Evolutionary conservation across 2,113 vertebrate genomes (phyloP).

Genomic region (Noturus placidus): DNA sequence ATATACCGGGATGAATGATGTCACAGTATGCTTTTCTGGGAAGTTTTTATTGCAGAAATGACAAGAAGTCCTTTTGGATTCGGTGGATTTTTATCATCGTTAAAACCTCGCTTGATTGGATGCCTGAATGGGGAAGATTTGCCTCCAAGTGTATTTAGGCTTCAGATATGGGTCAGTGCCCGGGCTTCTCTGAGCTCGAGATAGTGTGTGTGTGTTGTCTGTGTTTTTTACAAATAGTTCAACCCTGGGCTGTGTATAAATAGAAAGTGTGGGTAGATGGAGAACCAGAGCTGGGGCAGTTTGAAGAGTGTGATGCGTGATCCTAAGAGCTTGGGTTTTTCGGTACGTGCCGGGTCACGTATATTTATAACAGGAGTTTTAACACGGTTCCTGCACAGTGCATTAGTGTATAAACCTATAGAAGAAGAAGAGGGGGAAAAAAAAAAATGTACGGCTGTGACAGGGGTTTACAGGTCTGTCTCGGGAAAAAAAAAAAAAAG

Average conservation of each 20-base stretch:
- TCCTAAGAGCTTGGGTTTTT: neutral
- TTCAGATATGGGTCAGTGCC: constrained; percentile 57
- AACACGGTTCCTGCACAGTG: neutral
- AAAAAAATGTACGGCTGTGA: neutral
- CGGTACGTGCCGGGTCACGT: neutral
- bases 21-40: neutral
- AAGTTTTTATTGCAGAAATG: neutral
- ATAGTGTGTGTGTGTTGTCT: constrained; percentile 37
- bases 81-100: too few species aligned
- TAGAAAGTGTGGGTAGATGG: constrained; percentile 43
- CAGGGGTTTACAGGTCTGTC: neutral
- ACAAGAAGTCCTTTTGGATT: too few species aligned
- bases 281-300: constrained; percentile 19
- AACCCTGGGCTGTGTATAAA: constrained; percentile 48
- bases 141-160: constrained; percentile 20
- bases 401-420: too few species aligned
- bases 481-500: too few species aligned
- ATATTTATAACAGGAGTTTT: neutral
- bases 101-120: too few species aligned
- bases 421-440: too few species aligned
- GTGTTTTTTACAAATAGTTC: constrained; percentile 48
- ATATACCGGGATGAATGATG: neutral
- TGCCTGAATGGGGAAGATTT: neutral
- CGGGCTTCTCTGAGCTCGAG: constrained; percentile 37
- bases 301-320: constrained; percentile 29